Base-by-base conservation (phyloP, 2,888 invertebrate species). In the Apamea anceps region DNA sequence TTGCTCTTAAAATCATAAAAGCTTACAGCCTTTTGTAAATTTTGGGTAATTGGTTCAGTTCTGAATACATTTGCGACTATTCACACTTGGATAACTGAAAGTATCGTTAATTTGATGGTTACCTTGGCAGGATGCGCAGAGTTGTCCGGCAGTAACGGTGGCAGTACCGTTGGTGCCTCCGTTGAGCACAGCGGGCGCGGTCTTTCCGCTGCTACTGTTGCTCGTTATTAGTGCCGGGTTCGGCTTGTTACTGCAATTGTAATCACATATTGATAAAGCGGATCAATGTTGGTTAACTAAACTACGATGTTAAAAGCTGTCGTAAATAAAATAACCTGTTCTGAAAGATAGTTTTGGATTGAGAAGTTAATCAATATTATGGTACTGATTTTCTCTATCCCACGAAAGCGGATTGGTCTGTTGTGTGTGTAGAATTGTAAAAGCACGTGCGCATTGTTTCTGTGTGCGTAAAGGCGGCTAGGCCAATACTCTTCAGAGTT, bases 221-320 rank as follows among this genome's bases (percentile, higher is more conserved):
- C 97, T 97, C 87, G 98, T 97, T 91, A 98, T 97, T 91, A 98
- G 98, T 92, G 98, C 98, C 92, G 98, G 98, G 97, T 98, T 99
- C 92, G 98, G 98, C 95, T 99, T 99, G 97, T 99, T 99, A 97
- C 98, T 98, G 97, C 85, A 97, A 97, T 87, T 82, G 1, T 25
- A 71, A 73, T 25, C 68, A 45, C 7, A 54, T 48, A 75, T 79
- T 85, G 73, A 79, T 84, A 71, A 84, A 72, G 21, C 10, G 2
- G 37, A 57, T 60, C n/a, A 15, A 15, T 37, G 3, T n/a, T 5
- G 0, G 13, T n/a, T 0, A 57, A 13, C 15, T 25, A 79, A 67
- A 45, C 51, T 72, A 85, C 21, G 6, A 18, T 21, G 2, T 51
- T 51, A 68, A 28, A 85, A 86, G 84, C 84, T 10, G 18, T n/a